These are phyloP conservation scores for Gallirallus australis DNA, from an alignment of 2,797 vertebrate species.

Conservation along the genomic window DNA sequence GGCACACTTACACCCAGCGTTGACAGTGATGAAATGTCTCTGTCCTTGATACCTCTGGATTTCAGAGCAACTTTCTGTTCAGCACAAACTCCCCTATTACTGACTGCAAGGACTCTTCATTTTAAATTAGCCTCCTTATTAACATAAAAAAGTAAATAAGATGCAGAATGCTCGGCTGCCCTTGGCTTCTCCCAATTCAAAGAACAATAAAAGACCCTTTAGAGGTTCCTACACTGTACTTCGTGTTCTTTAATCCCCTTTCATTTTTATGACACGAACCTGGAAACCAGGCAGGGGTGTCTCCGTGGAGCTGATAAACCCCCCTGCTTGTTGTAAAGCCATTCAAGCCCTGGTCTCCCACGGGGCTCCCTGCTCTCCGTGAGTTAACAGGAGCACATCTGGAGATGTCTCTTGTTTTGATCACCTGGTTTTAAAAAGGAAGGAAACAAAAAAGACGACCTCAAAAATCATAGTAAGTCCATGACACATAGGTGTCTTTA, in stretches of 20 bases:
- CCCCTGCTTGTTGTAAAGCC: neutral
- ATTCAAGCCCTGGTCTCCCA: neutral
- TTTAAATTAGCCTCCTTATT: constrained; percentile 1
- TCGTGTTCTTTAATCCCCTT: neutral
- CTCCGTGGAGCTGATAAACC: neutral
- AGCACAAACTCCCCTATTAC: neutral
- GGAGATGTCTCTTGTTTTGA: neutral
- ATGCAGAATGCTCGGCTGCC: neutral
- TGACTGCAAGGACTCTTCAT: neutral
- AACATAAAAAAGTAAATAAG: neutral
- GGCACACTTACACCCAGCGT: neutral
- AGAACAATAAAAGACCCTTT: neutral
- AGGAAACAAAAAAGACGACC: neutral
- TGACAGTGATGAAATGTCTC: neutral
- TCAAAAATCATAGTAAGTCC: neutral
- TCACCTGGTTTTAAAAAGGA: neutral
- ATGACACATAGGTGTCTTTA: neutral
- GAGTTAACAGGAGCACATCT: neutral
- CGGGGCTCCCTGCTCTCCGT: neutral
- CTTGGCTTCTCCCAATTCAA: neutral
- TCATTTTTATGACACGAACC: neutral
- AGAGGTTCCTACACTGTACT: neutral
- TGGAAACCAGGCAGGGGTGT: neutral
- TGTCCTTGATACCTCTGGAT: neutral
- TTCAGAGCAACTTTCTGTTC: neutral